Conservation (phyloP, 2,888 invertebrate genomes). For the Ectemnius continuus region DNA sequence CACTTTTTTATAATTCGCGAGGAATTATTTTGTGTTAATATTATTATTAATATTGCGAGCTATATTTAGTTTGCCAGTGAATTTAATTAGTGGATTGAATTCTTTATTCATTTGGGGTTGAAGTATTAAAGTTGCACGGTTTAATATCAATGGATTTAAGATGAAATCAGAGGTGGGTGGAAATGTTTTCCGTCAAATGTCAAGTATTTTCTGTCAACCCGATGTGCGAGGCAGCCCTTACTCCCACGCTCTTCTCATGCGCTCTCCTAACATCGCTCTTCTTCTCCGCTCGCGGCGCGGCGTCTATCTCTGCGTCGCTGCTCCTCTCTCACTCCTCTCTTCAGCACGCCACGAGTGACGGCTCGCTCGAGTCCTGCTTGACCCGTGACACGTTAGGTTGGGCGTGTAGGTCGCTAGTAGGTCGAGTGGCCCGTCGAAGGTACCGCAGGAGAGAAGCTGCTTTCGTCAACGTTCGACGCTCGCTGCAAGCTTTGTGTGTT, state of each 20-base stretch:
- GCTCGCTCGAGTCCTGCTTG: conserved; percentile 50
- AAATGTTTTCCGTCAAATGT: no score
- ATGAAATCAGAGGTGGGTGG: no score
- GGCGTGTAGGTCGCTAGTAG: conserved; percentile 54
- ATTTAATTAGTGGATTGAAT: no score
- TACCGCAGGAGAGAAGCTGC: conserved; percentile 44
- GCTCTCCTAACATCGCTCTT: conserved; percentile 7
- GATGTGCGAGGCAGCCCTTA: background rate
- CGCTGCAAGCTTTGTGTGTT: background rate
- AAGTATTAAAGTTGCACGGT: no score
- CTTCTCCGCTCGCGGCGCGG: conserved; percentile 28
- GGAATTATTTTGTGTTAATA: no score
- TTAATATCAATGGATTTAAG: no score
- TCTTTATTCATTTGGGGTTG: no score
- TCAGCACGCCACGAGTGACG: conserved; percentile 3
- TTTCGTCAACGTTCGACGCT: conserved; percentile 36
- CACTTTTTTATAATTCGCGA: no score
- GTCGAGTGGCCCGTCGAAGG: conserved; percentile 51
- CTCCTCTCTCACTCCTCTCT: conserved; percentile 32
- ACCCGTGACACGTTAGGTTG: conserved; percentile 56
- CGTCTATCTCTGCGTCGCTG: conserved; percentile 30
- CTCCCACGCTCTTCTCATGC: background rate
- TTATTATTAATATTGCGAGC: no score
- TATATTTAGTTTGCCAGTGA: no score
- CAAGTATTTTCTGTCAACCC: background rate